Conservation (phyloP, 2,113 vertebrate genomes). For the Ciconia maguari region DNA sequence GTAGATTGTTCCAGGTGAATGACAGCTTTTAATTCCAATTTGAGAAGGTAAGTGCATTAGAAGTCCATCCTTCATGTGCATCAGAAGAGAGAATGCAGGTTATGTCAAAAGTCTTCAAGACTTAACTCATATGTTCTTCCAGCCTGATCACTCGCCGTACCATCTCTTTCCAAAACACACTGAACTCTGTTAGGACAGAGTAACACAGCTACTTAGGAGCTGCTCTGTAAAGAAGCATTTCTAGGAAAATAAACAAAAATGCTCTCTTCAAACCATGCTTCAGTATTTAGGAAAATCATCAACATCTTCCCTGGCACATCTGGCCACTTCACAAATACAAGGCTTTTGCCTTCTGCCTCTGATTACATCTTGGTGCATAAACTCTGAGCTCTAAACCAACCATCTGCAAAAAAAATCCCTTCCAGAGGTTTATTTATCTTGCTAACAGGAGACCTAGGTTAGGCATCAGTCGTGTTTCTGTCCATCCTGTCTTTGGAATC, state of each 20-base stretch:
- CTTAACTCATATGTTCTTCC: neutral
- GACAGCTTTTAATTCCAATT: neutral
- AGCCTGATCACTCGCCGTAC: rapidly evolving
- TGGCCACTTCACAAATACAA: rapidly evolving
- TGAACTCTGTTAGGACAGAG: neutral
- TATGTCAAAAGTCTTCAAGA: neutral
- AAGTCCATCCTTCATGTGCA: rapidly evolving
- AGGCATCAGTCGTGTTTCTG: neutral
- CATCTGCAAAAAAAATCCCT: neutral
- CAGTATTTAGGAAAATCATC: neutral
- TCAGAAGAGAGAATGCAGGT: rapidly evolving
- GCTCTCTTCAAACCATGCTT: rapidly evolving
- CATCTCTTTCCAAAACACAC: rapidly evolving
- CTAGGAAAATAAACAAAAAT: neutral
- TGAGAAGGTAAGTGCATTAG: neutral
- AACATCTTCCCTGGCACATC: neutral
- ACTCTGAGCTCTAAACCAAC: neutral
- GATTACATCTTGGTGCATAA: neutral
- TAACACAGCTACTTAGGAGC: neutral
- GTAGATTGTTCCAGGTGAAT: neutral
- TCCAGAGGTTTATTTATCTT: neutral
- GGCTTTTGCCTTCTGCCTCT: neutral
- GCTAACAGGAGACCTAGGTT: neutral
- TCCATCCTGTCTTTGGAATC: rapidly evolving
- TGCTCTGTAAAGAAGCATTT: neutral